These are phyloP conservation scores for Drosophila ambigua DNA, from an alignment of 1,140 invertebrate genomes.

Conservation along the genomic window DNA sequence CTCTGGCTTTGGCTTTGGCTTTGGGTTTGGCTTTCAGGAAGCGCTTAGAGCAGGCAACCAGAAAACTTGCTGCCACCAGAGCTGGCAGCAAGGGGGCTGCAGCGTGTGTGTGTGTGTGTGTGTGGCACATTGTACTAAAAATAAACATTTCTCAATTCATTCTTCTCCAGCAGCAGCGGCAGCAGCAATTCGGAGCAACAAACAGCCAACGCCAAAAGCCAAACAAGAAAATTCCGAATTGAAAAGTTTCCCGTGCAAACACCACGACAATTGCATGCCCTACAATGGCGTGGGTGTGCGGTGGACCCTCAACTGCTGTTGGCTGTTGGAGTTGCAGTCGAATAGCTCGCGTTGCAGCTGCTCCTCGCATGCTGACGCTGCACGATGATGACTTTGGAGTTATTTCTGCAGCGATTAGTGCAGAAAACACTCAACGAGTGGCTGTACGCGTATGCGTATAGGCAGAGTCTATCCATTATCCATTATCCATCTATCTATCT, in stretches of 20 bases:
- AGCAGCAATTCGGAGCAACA: slow-evolving; percentile 33
- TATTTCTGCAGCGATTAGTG: no score
- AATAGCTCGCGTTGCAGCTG: no score
- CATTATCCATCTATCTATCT: slow-evolving; percentile 14
- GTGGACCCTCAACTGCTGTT: no score
- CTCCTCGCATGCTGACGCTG: no score
- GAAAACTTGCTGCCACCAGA: slow-evolving; percentile 48
- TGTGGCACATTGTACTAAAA: slow-evolving; percentile 68
- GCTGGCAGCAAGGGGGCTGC: background rate
- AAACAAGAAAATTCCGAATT: slow-evolving; percentile 43
- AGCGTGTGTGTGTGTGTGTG: slow-evolving; percentile 15
- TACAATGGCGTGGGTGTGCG: background rate
- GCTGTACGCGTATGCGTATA: no score
- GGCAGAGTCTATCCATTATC: background rate
- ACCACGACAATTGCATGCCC: slow-evolving; percentile 12
- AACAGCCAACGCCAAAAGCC: slow-evolving; percentile 6
- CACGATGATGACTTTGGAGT: no score
- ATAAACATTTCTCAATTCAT: slow-evolving; percentile 67
- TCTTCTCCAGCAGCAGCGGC: slow-evolving; percentile 10
- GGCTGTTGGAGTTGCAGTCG: no score
- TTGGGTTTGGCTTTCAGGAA: slow-evolving; percentile 55
- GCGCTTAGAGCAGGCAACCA: slow-evolving; percentile 60
- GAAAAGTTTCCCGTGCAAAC: slow-evolving; percentile 27
- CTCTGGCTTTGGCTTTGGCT: no score
- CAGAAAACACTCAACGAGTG: no score